Evolutionary conservation across 2,113 vertebrate species (phyloP), one percentile per base, ranked within the genome.

Genomic region (Tenebrosternarchus preto): DNA sequence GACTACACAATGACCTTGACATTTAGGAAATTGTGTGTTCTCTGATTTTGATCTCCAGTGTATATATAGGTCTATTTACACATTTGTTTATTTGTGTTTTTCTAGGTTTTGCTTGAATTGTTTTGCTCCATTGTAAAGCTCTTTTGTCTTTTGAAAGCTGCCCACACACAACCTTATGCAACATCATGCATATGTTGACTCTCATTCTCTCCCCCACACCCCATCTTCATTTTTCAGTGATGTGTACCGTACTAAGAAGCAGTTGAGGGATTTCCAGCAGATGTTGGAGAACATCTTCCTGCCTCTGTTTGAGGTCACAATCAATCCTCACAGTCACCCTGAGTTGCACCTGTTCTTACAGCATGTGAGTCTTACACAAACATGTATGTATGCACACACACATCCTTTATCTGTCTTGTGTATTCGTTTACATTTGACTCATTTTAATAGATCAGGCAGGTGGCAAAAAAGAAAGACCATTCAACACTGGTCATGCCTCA

Each of bases 231-330:
- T 33, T 83, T 39, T 81, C 25, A 99, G 97, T 59, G 97, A 99
- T 0, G 94, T 99, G 50, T 99, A 97, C 90, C 94, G 91, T 15
- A 96, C 95, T 0, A 99, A 98, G 92, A 96, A 93, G 86, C 96
- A 98, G 88, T 86, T 99, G 87, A 93, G 93, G 67, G 98, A 96
- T 89, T 99, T 98, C 89, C 95, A 98, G 91, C 96, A 98, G 93
- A 97, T 99, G 95, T 88, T 99, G 91, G 96, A 97, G 91, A 99
- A 99, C 63, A 95, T 99, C 84, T 99, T 99, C 90, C 69, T 98
- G 85, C 97, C 97, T 0, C 93, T 99, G 81, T 99, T 97, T 0
- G 97, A 99, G 90, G 97, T 90, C 73, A 96, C 96, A 0, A 80
- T 99, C 83, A 91, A 97, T 85, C 98, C 98, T 0, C 90, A 90